These are phyloP conservation scores for Timema cristinae DNA, from an alignment of 2,888 invertebrate genomes.

Conservation along the genomic window DNA sequence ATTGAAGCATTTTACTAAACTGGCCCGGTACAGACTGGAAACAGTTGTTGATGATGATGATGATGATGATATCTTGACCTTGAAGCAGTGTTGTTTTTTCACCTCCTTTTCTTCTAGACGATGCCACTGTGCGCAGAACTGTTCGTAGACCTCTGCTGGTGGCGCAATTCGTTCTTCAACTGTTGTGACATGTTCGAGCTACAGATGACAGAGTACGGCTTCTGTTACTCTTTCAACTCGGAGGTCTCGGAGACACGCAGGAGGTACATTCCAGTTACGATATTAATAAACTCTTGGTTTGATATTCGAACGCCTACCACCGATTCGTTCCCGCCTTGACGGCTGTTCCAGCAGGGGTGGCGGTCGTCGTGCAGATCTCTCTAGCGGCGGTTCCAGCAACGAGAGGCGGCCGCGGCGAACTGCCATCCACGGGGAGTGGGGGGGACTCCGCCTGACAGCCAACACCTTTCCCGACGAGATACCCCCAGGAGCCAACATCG, in stretches of 20 bases:
- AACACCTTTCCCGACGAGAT: background rate
- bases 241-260: constrained; percentile 35
- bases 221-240: constrained; percentile 49
- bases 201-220: constrained; percentile 47
- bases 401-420: constrained; percentile 3
- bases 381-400: too few species aligned
- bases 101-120: too few species aligned
- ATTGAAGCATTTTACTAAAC: too few species aligned
- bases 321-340: too few species aligned
- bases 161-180: constrained; percentile 43
- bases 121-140: constrained; percentile 36
- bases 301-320: too few species aligned
- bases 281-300: too few species aligned
- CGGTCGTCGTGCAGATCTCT: too few species aligned
- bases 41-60: too few species aligned
- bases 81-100: too few species aligned
- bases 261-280: background rate
- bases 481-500: background rate
- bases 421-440: constrained; percentile 6
- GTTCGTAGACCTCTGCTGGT: constrained; percentile 40
- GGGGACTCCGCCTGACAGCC: constrained; percentile 8
- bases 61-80: too few species aligned
- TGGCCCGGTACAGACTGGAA: too few species aligned
- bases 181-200: constrained; percentile 47
- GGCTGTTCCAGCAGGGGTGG: too few species aligned